Evolutionary conservation across 1,140 invertebrate genomes (phyloP), one percentile per base, ranked within the genome.

Genomic region (Bombus turneri): DNA sequence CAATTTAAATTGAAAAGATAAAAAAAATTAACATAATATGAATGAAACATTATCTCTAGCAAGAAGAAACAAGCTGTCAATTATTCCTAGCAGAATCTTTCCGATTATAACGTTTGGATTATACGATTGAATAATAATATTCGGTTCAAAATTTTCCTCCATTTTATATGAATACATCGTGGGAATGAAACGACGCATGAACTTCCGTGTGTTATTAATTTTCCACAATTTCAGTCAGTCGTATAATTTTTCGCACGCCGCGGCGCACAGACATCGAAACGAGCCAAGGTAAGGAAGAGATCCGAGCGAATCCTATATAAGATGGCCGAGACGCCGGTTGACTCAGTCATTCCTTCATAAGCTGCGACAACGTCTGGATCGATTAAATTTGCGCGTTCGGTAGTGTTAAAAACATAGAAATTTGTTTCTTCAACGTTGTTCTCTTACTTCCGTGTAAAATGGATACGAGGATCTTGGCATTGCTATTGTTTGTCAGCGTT

Each of bases 261-360:
- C 37, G n/a, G 59, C 57, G 31, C 47, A 53, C 59, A 53, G 47
- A 39, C 68, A 77, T 68, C 47, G 69, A 90, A 78, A 72, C 62
- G 39, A 57, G 31, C 31, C 66, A 66, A 72, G 73, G 73, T n/a
- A 43, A 76, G 62, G 86, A 78, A 83, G 82, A 57, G 79, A 82
- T 77, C 82, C 76, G 47, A 73, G 68, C 76, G 79, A 91, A 92
- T 87, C 87, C 93, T 95, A 95, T 95, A 95, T 95, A 95, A 95
- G 94, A 93, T 93, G 91, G 93, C 87, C 78, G 69, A 34, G 77
- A 85, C 88, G 84, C 80, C 79, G 81, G 89, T 85, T 86, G 86
- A 91, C 80, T 91, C 92, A 95, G 93, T 95, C 94, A 95, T 94
- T 95, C 94, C 83, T 77, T 91, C 86, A 79, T 87, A 87, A 90